Evolutionary conservation across 2,888 invertebrate species (phyloP).

Genomic region (Netelia virgata): DNA sequence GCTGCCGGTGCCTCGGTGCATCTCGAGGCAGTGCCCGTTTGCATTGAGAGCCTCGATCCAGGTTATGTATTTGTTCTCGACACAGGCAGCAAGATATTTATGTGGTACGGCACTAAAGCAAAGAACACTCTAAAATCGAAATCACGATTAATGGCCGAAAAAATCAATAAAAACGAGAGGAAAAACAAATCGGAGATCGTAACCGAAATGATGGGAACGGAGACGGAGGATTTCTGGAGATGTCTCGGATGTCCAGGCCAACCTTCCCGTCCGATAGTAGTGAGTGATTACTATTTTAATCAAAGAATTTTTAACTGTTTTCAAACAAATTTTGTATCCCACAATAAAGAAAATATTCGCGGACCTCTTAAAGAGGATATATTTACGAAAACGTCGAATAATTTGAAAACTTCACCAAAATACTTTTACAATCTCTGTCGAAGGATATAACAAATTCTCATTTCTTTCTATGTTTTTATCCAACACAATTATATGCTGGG

Average conservation of each 20-base stretch:
- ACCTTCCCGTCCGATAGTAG: constrained; percentile 84
- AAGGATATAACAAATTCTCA: no score
- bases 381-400: no score
- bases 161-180: constrained; percentile 99
- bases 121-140: constrained; percentile 96
- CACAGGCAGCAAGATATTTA: constrained; percentile 92
- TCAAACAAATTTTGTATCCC: background rate
- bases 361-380: no score
- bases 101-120: constrained; percentile 96
- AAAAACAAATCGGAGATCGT: constrained; percentile 97
- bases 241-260: constrained; percentile 88
- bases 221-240: constrained; percentile 94
- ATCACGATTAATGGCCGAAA: constrained; percentile 96
- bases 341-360: background rate
- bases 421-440: no score
- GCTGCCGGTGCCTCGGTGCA: constrained; percentile 95
- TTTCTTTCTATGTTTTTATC: constrained; percentile 1
- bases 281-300: constrained; percentile 74
- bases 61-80: constrained; percentile 97
- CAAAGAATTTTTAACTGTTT: no score
- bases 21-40: constrained; percentile 93
- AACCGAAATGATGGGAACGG: constrained; percentile 93
- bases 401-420: no score
- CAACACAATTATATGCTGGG: no score
- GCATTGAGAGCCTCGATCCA: constrained; percentile 92